These are phyloP conservation scores for Siniperca chuatsi DNA, from an alignment of 2,113 vertebrate genomes.

Conservation along the genomic window DNA sequence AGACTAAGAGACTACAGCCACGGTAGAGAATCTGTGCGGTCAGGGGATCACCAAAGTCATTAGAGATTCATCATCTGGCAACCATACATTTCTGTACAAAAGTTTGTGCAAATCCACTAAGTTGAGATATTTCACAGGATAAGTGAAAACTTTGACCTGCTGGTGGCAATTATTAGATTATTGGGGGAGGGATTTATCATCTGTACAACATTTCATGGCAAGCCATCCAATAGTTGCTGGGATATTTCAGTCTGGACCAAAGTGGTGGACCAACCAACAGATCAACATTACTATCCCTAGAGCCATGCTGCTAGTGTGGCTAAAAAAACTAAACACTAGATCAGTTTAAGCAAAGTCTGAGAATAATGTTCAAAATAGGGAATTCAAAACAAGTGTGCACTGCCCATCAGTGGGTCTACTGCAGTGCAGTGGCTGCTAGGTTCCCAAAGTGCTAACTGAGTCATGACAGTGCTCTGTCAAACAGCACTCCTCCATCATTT, in stretches of 20 bases:
- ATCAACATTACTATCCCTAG: neutral
- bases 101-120: neutral
- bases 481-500: slow-evolving; percentile 43
- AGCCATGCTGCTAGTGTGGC: neutral
- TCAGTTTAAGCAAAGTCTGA: slow-evolving; percentile 12
- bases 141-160: neutral
- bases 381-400: slow-evolving; percentile 28
- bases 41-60: neutral
- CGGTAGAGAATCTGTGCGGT: too few species aligned
- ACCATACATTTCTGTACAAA: neutral
- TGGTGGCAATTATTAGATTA: too few species aligned
- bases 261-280: neutral
- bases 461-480: slow-evolving; percentile 52
- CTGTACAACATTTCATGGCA: neutral
- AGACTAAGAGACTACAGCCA: neutral
- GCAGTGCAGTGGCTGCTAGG: slow-evolving; percentile 37
- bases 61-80: neutral
- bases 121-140: neutral
- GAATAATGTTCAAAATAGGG: slow-evolving; percentile 22
- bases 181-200: too few species aligned
- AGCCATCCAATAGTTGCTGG: neutral
- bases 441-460: slow-evolving; percentile 48
- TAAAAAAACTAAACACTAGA: neutral
- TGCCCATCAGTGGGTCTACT: slow-evolving; percentile 16
- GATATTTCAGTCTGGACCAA: neutral